Conservation (phyloP, 2,113 vertebrate genomes). For the Mustela nigripes region DNA sequence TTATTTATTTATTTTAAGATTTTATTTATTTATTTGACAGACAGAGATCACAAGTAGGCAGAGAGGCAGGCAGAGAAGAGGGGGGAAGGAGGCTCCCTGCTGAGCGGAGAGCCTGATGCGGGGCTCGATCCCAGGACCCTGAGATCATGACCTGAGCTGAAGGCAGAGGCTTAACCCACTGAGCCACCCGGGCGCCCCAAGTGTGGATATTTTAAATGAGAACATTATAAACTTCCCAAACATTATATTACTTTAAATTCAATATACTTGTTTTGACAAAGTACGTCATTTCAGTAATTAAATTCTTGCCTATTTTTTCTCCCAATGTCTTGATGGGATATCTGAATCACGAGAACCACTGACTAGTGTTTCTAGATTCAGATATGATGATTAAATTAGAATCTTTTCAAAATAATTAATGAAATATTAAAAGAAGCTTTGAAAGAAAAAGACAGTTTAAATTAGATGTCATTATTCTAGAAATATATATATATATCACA, state of each 20-base stretch:
- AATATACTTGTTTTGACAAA: slow-evolving; percentile 23
- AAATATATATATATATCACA: background rate
- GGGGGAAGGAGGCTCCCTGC: too few species aligned
- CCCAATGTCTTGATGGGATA: background rate
- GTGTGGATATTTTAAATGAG: background rate
- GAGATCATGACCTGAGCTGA: too few species aligned
- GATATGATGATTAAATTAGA: background rate
- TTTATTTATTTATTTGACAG: too few species aligned
- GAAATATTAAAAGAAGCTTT: background rate
- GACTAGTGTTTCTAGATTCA: background rate
- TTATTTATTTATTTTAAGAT: too few species aligned
- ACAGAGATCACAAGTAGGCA: too few species aligned
- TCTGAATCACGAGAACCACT: background rate
- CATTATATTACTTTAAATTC: background rate
- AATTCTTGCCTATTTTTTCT: background rate
- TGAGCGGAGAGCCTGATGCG: too few species aligned
- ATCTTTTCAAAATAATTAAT: background rate
- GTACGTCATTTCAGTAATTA: background rate
- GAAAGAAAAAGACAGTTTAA: slow-evolving; percentile 4
- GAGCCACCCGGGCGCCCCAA: background rate
- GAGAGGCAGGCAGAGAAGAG: too few species aligned
- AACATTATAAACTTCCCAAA: background rate
- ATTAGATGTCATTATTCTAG: background rate
- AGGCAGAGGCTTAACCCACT: too few species aligned
- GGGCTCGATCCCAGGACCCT: too few species aligned